Evolutionary conservation across 1,140 invertebrate species (phyloP).

Genomic region (Linepithema humile): DNA sequence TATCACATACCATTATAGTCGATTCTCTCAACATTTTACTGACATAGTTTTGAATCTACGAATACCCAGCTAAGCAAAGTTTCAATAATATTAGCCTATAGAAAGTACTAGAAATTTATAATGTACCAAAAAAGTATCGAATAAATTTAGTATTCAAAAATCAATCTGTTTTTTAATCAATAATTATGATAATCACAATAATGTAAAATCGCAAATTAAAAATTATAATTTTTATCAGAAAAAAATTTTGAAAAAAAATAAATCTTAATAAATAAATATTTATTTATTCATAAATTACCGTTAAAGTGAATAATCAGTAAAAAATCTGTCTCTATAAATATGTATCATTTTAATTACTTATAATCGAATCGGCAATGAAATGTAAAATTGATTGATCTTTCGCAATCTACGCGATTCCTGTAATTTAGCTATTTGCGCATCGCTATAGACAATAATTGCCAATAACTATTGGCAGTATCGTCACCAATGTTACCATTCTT

Average conservation of each 20-base stretch:
- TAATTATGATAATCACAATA: too few species aligned
- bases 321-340: too few species aligned
- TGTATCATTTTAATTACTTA: too few species aligned
- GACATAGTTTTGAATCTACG: neutral
- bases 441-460: constrained; percentile 13
- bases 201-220: too few species aligned
- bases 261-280: too few species aligned
- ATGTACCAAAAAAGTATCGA: neutral
- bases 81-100: neutral
- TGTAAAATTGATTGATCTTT: constrained; percentile 4
- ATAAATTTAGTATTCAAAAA: too few species aligned
- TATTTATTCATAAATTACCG: too few species aligned
- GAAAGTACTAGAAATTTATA: neutral
- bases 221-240: too few species aligned
- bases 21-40: neutral
- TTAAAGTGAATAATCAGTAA: too few species aligned
- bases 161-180: too few species aligned
- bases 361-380: constrained; percentile 42
- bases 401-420: constrained; percentile 15
- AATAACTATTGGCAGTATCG: constrained; percentile 17
- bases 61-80: neutral
- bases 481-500: constrained; percentile 23
- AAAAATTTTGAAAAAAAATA: too few species aligned
- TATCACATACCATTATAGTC: neutral
- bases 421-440: constrained; percentile 36